Percentiles rank a stretch among this genome's conserved stretches.
Conservation (phyloP, 2,888 invertebrate genomes). For the Leucoma salicis region DNA sequence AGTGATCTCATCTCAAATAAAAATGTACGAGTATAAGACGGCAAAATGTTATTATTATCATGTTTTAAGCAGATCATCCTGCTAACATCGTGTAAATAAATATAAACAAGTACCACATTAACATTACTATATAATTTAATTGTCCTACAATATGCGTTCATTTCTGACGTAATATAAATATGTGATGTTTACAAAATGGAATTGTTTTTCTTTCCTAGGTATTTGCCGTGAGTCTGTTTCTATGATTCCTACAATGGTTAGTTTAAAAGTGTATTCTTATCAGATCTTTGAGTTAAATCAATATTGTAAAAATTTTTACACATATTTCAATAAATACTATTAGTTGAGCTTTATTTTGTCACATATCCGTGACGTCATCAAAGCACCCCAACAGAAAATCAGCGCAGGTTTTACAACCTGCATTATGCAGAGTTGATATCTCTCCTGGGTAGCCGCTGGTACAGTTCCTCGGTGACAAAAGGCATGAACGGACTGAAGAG, state of each 20-base stretch:
- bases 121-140: neutral
- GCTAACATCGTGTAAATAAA: neutral
- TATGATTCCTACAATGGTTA: too few relatives aligned
- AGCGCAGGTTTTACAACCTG: too few relatives aligned
- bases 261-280: too few relatives aligned
- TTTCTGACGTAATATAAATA: neutral
- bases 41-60: conserved; percentile 9
- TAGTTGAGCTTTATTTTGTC: too few relatives aligned
- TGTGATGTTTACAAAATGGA: neutral
- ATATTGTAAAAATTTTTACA: too few relatives aligned
- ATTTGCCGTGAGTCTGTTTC: too few relatives aligned
- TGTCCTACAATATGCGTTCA: neutral
- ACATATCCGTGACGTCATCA: too few relatives aligned
- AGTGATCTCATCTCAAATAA: conserved; percentile 26
- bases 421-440: conserved; percentile 84
- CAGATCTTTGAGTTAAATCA: too few relatives aligned
- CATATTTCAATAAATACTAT: too few relatives aligned
- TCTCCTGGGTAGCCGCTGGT: conserved; percentile 90
- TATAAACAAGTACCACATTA: neutral
- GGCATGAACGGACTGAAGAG: conserved; percentile 99
- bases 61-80: conserved; percentile 5
- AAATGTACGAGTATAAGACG: conserved; percentile 9
- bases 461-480: conserved; percentile 97
- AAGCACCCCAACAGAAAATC: too few relatives aligned
- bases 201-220: neutral